Evolutionary conservation across 2,113 vertebrate genomes (phyloP).

Genomic region (Puma concolor): DNA sequence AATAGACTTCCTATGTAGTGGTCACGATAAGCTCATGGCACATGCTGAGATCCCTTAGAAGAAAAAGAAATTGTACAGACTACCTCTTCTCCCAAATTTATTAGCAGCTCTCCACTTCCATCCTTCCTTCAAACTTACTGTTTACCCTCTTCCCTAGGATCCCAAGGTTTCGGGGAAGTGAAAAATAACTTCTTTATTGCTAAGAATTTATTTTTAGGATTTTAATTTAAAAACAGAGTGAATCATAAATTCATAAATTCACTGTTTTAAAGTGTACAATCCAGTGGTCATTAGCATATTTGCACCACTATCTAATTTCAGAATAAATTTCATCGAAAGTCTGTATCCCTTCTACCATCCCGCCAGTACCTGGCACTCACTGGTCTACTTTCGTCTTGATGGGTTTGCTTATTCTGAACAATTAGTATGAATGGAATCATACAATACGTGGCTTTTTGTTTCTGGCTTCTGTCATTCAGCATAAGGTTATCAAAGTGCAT

Average conservation of each 20-base stretch:
- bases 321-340: background rate
- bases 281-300: background rate
- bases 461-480: background rate
- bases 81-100: background rate
- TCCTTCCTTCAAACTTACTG: background rate
- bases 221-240: background rate
- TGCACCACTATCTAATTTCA: background rate
- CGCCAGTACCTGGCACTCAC: background rate
- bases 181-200: background rate
- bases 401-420: background rate
- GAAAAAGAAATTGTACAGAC: background rate
- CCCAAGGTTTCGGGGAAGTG: background rate
- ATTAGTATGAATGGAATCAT: background rate
- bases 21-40: background rate
- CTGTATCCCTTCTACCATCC: background rate
- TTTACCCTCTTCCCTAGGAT: background rate
- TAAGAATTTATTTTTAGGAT: background rate
- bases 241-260: conserved; percentile 12
- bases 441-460: background rate
- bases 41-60: background rate
- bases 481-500: background rate
- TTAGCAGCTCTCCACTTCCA: background rate
- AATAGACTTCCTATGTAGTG: background rate
- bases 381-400: background rate
- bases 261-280: background rate